These are phyloP conservation scores for Sarcophaga rosellei DNA, from an alignment of 2,888 invertebrate species.

Conservation along the genomic window DNA sequence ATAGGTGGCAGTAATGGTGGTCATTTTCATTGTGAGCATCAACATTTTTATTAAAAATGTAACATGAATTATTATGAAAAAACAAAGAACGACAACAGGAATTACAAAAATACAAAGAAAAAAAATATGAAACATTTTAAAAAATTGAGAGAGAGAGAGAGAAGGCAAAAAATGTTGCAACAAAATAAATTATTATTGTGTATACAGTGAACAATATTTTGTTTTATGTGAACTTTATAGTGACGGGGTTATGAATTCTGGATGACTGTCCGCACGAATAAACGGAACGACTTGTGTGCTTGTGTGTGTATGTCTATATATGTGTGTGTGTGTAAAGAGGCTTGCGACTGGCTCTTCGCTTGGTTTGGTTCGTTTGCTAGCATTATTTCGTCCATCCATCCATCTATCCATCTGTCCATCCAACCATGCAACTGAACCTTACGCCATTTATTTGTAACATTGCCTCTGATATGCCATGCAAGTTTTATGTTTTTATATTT, in stretches of 20 bases:
- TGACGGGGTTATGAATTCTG: conserved; percentile 56
- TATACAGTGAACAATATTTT: conserved; percentile 47
- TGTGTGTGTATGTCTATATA: neutral
- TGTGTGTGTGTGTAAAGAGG: neutral
- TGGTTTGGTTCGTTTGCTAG: conserved; percentile 41
- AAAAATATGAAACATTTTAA: conserved; percentile 1
- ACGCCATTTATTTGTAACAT: conserved; percentile 55
- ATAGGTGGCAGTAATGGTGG: conserved; percentile 1
- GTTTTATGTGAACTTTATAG: conserved; percentile 38
- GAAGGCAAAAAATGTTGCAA: conserved; percentile 14
- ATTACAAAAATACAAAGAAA: conserved; percentile 38
- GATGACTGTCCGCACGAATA: conserved; percentile 34
- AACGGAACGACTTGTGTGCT: neutral
- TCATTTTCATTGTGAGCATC: conserved; percentile 52
- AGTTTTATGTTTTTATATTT: neutral
- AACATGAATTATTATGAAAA: conserved; percentile 68
- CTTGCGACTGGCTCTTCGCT: conserved; percentile 30
- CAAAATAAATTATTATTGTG: conserved; percentile 28
- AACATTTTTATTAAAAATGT: conserved; percentile 68
- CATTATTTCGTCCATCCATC: conserved; percentile 52
- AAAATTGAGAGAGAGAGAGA: too few relatives aligned
- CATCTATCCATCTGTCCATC: conserved; percentile 53
- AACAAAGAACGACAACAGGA: conserved; percentile 60
- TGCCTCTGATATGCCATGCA: conserved; percentile 31
- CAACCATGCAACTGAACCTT: conserved; percentile 46